These are phyloP conservation scores for Dermochelys coriacea DNA, from an alignment of 2,797 vertebrate species.

Conservation along the genomic window DNA sequence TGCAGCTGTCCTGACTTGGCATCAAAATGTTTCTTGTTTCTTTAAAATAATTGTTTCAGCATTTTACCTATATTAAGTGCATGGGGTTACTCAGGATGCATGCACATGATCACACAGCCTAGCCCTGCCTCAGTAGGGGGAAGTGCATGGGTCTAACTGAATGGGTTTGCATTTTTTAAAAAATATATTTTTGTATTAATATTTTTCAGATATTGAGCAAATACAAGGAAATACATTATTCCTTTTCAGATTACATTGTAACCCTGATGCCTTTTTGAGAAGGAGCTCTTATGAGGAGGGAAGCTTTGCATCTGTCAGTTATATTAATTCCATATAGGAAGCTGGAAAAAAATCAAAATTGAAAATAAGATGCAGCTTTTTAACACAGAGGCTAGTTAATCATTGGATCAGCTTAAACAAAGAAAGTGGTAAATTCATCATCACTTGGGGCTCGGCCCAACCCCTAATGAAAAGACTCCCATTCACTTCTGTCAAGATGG, in stretches of 20 bases:
- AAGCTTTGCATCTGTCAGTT: neutral
- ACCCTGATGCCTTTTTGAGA: neutral
- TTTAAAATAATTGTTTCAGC: neutral
- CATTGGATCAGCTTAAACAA: neutral
- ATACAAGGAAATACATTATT: neutral
- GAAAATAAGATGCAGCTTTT: neutral
- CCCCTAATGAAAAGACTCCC: neutral
- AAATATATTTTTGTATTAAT: neutral
- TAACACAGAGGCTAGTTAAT: neutral
- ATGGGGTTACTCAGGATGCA: neutral
- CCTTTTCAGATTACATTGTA: neutral
- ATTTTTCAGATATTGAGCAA: neutral
- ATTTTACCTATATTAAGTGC: constrained; percentile 33
- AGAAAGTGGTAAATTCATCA: neutral
- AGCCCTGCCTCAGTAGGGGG: neutral
- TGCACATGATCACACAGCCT: neutral
- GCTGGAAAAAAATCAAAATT: neutral
- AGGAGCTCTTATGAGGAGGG: neutral
- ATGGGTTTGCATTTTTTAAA: neutral
- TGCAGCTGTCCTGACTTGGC: constrained; percentile 47
- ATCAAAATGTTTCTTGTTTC: constrained; percentile 65
- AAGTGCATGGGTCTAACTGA: neutral
- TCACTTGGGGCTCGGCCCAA: neutral
- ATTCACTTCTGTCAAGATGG: neutral
- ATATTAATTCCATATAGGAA: accelerated